A percentile compares a stretch with the other conserved stretches of the same genome.
These are phyloP conservation scores for Strigamia transsilvanica DNA, from an alignment of 2,888 invertebrate genomes.

Conservation along the genomic window DNA sequence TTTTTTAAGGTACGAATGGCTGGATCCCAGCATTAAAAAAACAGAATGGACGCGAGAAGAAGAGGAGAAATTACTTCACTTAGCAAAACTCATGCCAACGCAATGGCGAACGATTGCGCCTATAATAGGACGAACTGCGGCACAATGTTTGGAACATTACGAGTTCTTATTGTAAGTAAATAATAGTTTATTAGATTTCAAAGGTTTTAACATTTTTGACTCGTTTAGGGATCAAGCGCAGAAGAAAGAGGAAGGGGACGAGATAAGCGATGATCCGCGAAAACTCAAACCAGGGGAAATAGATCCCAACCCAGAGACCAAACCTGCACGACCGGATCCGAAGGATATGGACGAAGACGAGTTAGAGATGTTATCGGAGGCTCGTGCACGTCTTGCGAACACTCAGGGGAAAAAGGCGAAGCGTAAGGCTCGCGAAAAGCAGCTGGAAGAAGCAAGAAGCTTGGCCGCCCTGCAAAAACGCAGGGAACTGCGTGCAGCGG, in stretches of 20 bases:
- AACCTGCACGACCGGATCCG: constrained; percentile 98
- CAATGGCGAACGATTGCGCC: constrained; percentile 99
- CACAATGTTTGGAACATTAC: constrained; percentile 97
- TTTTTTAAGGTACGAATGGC: constrained; percentile 82
- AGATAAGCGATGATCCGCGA: constrained; percentile 90
- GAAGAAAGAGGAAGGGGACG: constrained; percentile 93
- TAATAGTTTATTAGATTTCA: neutral
- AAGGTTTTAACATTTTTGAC: constrained; percentile 19
- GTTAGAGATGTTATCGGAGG: constrained; percentile 98
- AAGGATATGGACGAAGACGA: constrained; percentile 99
- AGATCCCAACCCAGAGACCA: constrained; percentile 99
- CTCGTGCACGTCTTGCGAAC: constrained; percentile 96
- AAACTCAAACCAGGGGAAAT: constrained; percentile 99
- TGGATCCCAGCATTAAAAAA: constrained; percentile 99
- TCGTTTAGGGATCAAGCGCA: constrained; percentile 90
- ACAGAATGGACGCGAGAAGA: constrained; percentile 99
- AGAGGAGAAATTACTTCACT: constrained; percentile 95
- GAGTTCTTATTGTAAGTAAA: constrained; percentile 89
- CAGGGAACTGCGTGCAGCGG: constrained; percentile 96
- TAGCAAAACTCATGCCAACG: constrained; percentile 99
- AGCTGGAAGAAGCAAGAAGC: constrained; percentile 95
- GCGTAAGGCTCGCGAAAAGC: constrained; percentile 90
- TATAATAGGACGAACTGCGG: constrained; percentile 97
- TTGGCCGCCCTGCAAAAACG: constrained; percentile 96
- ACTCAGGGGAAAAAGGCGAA: constrained; percentile 79